Base-by-base conservation (phyloP, 2,888 invertebrate genomes). In the Drosophila testacea region DNA sequence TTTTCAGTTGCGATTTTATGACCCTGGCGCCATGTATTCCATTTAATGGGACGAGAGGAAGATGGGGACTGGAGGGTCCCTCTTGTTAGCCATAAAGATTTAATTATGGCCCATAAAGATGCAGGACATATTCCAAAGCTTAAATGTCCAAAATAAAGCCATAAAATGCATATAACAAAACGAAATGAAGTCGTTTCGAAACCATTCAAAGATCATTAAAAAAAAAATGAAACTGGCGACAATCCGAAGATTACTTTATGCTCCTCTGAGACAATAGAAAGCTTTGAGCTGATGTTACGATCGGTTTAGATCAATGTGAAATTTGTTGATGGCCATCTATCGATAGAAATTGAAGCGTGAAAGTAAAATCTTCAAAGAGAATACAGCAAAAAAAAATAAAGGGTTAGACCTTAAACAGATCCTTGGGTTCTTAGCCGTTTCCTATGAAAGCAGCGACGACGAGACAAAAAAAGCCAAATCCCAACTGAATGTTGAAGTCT, bases 161-260 rank as follows among this genome's bases (percentile, higher is more conserved):
- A 89, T 89, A 89, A 89, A 77, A 57, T 27, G 22, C 66, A 46
- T 46, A 54, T 16, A 48, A 55, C 39, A 47, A 32, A 54, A 51
- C 56, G 41, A 78, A 84, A 89, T 87, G 47, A 84, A 87, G 89
- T 78, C 87, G 85, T 87, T 62, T 80, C 62, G 56, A 61, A 65
- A 65, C 56, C 70, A 80, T 80, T 54, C 63, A 52, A 62, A 39
- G 54, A 55, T 65, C 72, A 47, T 63, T 63, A 71, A 63, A 63
- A 30, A 32, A 22, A 22, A 22, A 22, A 22, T 2, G 3, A 22
- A 39, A 42, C 52, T 27, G 34, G 41, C 27, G 32, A 60, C 54
- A 51, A 59, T 9, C 28, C 38, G 28, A 27, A 11, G 27, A 50
- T 50, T 50, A 36, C 13, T 41, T 30, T 32, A 7, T 9, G 16